A percentile compares a stretch with the other conserved stretches of the same genome.
phyloP scores from a whole-genome alignment of 2,113 vertebrate genomes.

The Procavia capensis region DNA sequence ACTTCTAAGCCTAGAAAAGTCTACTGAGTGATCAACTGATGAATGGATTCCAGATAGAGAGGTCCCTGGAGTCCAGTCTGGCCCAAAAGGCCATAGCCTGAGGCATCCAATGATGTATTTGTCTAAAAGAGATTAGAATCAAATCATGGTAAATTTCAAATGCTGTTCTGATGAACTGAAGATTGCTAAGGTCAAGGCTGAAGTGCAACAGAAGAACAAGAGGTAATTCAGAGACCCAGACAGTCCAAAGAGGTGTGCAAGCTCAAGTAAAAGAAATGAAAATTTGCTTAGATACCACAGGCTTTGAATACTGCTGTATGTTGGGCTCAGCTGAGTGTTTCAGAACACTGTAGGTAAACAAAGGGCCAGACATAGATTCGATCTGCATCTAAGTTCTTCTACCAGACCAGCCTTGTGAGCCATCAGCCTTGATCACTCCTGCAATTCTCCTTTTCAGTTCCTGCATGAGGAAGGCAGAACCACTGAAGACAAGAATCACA shows the following conservation, averaged over 20 bases:
- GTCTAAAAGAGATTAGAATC: neutral
- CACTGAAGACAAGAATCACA: neutral
- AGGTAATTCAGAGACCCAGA: neutral
- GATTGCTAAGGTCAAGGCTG: neutral
- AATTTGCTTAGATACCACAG: neutral
- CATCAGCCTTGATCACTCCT: neutral
- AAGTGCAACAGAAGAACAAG: neutral
- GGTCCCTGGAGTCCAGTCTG: neutral
- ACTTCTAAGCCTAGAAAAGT: neutral
- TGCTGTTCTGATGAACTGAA: neutral
- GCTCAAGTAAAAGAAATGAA: neutral
- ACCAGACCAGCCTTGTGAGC: neutral
- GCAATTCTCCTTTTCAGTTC: neutral
- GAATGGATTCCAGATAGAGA: neutral
- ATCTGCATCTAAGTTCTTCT: neutral
- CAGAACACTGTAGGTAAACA: neutral
- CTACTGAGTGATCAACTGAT: neutral
- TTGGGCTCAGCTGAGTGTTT: neutral
- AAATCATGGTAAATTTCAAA: slow-evolving; percentile 2
- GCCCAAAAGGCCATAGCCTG: neutral
- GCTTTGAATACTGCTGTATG: neutral
- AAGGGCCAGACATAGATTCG: neutral
- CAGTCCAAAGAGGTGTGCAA: neutral
- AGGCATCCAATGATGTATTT: neutral
- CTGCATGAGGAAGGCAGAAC: neutral